phyloP scores from a whole-genome alignment of 2,797 vertebrate genomes.

The Characodon lateralis region DNA sequence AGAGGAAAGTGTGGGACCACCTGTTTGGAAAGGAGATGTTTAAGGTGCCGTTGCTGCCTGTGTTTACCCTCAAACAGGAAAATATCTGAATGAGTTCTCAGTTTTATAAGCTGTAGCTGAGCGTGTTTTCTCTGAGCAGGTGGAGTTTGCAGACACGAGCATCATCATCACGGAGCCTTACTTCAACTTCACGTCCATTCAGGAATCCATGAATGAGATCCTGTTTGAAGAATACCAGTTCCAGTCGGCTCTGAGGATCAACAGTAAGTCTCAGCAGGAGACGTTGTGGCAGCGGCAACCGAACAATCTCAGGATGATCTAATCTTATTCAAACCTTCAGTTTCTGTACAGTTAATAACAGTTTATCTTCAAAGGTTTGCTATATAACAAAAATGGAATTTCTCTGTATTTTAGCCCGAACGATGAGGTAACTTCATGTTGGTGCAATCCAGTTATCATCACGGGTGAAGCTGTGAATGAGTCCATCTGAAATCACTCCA shows the following conservation, averaged over 20 bases:
- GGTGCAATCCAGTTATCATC: too few relatives aligned
- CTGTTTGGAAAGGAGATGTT: conserved; percentile 99
- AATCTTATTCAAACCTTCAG: too few relatives aligned
- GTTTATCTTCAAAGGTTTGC: too few relatives aligned
- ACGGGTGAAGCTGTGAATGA: too few relatives aligned
- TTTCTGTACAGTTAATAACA: too few relatives aligned
- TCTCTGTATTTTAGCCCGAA: too few relatives aligned
- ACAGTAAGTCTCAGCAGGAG: conserved; percentile 79
- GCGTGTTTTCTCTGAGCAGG: conserved; percentile 72
- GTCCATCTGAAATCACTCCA: too few relatives aligned
- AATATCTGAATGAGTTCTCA: fast-evolving
- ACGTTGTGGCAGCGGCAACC: too few relatives aligned
- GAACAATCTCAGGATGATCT: too few relatives aligned
- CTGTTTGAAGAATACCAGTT: conserved; percentile 99
- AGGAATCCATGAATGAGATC: conserved; percentile 99
- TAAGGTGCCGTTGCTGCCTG: conserved; percentile 79
- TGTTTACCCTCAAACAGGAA: background rate
- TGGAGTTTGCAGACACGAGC: conserved; percentile 95
- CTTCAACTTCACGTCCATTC: conserved; percentile 97
- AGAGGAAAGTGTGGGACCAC: conserved; percentile 98
- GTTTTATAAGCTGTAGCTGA: background rate
- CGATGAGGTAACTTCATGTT: too few relatives aligned
- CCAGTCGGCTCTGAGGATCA: conserved; percentile 92
- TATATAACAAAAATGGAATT: too few relatives aligned
- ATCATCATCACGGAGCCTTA: conserved; percentile 96